Evolutionary conservation across 1,140 invertebrate species (phyloP).

Genomic region (Vollenhovia emeryi): DNA sequence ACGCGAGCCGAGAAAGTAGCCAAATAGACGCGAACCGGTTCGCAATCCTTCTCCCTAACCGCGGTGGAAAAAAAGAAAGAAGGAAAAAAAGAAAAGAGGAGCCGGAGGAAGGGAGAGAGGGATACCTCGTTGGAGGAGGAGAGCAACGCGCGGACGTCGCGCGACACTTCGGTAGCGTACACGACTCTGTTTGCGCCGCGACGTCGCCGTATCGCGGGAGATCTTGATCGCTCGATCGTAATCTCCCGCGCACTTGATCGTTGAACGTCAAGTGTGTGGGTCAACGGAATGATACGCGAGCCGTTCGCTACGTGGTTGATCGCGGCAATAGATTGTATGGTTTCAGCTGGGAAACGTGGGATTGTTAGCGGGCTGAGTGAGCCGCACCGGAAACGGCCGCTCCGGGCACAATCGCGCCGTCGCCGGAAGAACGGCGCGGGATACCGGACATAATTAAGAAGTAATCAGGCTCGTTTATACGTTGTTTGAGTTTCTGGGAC

Average conservation of each 20-base stretch:
- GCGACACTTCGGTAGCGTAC: neutral
- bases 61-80: neutral
- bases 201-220: neutral
- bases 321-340: neutral
- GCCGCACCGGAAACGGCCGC: neutral
- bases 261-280: neutral
- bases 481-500: conserved; percentile 45
- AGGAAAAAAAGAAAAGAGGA: neutral
- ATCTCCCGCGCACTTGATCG: conserved; percentile 27
- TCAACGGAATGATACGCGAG: neutral
- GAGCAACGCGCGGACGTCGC: neutral
- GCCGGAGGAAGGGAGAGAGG: neutral
- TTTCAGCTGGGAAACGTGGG: neutral
- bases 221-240: conserved; percentile 3
- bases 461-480: conserved; percentile 31
- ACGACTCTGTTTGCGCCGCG: neutral
- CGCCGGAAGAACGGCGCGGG: neutral
- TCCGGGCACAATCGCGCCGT: neutral
- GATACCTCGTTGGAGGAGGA: neutral
- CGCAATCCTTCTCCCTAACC: conserved; percentile 5
- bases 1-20: conserved; percentile 49
- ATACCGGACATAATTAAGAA: conserved; percentile 13
- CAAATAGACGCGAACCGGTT: conserved; percentile 40
- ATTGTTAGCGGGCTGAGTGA: neutral
- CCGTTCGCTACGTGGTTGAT: neutral